Base-by-base conservation (phyloP, 2,113 vertebrate genomes). In the Trichechus manatus region DNA sequence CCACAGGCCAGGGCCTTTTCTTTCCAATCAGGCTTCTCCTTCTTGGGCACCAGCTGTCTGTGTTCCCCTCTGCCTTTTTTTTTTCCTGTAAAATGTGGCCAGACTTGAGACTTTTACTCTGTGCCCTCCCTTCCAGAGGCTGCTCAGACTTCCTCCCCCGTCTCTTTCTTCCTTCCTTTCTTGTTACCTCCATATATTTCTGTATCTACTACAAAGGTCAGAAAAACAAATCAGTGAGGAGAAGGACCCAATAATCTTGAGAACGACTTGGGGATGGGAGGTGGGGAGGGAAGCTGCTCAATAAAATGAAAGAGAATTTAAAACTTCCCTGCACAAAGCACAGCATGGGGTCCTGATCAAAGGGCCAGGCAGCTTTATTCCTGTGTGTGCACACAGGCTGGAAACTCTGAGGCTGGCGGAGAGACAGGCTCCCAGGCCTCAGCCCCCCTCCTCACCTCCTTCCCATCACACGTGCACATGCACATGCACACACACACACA, bases 171-270 rank as follows among this genome's bases (percentile, higher is more conserved):
- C 91, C 91, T 96, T 94, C 89, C 92, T 96, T 97, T 89, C 70
- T 98, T 97, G 94, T 95, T 88, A 47, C 90, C 63, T 44, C 84
- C 80, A 68, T 89, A 94, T 98, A 97, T 98, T 97, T 98, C 97
- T 97, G 81, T 89, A 68, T 97, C 98, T 91, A 96, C 97, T 95
- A 96, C 94, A 98, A 98, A 98, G 98, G 98, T 98, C 97, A 97
- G 97, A 95, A 97, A 98, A 98, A 98, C 98, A 98, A 98, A 98
- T 98, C 98, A 94, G 92, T 98, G 94, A 0, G 0, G 97, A 97
- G 92, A 97, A 93, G 95, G 96, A 97, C 97, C 98, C 98, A 93
- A 90, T 98, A 97, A 97, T 97, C 94, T 96, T 96, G 96, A 97
- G 97, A 95, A 95, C 81, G 97, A 95, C 87, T 94, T 31, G 0